phyloP scores from a whole-genome alignment of 2,797 vertebrate species.

The Octomys mimax region DNA sequence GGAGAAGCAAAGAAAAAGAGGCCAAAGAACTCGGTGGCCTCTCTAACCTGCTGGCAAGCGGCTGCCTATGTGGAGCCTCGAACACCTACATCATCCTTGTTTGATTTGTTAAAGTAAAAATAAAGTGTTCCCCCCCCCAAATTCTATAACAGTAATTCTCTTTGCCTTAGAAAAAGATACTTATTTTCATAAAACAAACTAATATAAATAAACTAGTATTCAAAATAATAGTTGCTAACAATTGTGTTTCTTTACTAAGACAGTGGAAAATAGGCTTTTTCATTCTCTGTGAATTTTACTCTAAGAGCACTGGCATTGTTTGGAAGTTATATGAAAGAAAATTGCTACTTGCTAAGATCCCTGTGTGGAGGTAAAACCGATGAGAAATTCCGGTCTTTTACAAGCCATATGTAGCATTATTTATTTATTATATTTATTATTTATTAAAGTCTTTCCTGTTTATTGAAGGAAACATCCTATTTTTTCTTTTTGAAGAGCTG shows the following conservation, averaged over 20 bases:
- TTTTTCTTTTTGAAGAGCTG: neutral
- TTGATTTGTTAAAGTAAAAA: slow-evolving; percentile 27
- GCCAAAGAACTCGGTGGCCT: neutral
- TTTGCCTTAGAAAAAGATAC: slow-evolving; percentile 35
- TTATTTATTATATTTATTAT: slow-evolving; percentile 67
- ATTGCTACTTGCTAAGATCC: slow-evolving; percentile 49
- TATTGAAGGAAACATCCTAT: slow-evolving; percentile 2
- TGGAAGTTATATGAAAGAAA: slow-evolving; percentile 42
- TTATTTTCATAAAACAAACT: slow-evolving; percentile 38
- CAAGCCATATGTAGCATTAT: neutral
- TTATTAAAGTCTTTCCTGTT: slow-evolving; percentile 51
- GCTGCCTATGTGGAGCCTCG: neutral
- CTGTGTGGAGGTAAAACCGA: slow-evolving; percentile 37
- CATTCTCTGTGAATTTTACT: neutral
- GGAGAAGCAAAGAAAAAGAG: neutral
- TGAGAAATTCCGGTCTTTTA: slow-evolving; percentile 28
- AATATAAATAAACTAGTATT: slow-evolving; percentile 5
- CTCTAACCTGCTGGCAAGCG: neutral
- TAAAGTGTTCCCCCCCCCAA: neutral
- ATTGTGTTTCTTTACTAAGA: neutral
- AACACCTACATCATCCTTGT: neutral
- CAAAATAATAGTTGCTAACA: slow-evolving; percentile 5
- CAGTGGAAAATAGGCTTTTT: neutral
- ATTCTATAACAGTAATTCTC: neutral
- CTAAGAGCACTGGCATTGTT: neutral